Evolutionary conservation across 2,797 vertebrate species (phyloP).

Genomic region (Enoplosus armatus): DNA sequence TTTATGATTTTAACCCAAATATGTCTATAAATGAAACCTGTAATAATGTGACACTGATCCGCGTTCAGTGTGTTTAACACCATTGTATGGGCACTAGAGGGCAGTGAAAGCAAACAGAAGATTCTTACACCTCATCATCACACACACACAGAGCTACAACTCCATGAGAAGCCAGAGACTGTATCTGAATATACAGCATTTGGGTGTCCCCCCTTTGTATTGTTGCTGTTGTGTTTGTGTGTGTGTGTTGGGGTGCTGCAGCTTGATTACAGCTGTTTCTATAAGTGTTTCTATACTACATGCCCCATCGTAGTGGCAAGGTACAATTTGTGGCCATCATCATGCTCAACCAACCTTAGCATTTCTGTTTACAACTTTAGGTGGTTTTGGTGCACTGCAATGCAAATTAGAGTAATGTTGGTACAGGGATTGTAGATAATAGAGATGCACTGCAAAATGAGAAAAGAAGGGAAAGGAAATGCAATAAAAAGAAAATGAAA

Average conservation of each 20-base stretch:
- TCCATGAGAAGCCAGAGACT: neutral
- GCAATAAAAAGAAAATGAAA: neutral
- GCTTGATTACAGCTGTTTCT: neutral
- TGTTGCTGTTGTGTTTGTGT: neutral
- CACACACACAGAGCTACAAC: neutral
- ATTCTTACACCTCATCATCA: neutral
- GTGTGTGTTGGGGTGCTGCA: neutral
- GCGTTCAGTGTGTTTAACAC: neutral
- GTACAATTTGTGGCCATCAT: slow-evolving; percentile 1
- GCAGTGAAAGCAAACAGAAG: slow-evolving; percentile 55
- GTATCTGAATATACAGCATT: neutral
- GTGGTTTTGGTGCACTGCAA: neutral
- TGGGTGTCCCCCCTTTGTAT: neutral
- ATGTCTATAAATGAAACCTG: neutral
- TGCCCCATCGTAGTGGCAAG: neutral
- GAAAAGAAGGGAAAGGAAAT: neutral
- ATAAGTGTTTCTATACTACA: neutral
- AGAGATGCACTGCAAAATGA: neutral
- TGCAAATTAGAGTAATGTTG: neutral
- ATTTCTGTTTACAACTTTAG: neutral
- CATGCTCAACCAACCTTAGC: neutral
- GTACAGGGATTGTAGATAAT: neutral
- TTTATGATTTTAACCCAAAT: neutral
- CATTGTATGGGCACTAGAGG: slow-evolving; percentile 61
- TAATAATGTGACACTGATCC: neutral